A percentile compares a stretch with the other conserved stretches of the same genome.
Conservation (phyloP, 2,113 vertebrate genomes). For the Myotis davidii region DNA sequence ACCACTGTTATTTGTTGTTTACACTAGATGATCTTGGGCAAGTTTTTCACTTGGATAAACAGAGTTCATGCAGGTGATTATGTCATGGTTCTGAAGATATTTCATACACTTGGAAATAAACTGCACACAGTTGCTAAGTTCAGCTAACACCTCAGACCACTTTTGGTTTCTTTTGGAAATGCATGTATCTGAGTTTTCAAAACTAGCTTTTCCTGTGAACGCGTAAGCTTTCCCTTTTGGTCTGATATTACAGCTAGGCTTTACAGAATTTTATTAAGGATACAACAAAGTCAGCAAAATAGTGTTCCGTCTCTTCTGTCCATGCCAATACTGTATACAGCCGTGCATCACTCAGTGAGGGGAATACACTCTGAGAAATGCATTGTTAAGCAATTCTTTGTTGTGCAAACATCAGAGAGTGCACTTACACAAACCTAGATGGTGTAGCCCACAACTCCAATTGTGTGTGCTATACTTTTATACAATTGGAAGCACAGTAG, state of each 20-base stretch:
- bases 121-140: not conserved
- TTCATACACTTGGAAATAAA: slow-evolving; percentile 42
- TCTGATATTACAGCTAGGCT: slow-evolving; percentile 51
- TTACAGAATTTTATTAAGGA: slow-evolving; percentile 78
- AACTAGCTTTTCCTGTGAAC: slow-evolving; percentile 62
- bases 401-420: too few relatives aligned
- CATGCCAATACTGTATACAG: slow-evolving; percentile 64
- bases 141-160: slow-evolving; percentile 25
- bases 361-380: not conserved
- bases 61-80: not conserved
- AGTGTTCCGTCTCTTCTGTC: slow-evolving; percentile 65
- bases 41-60: slow-evolving; percentile 1
- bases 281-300: slow-evolving; percentile 68
- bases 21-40: not conserved
- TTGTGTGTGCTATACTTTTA: not conserved
- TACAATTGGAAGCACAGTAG: not conserved
- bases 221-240: slow-evolving; percentile 4
- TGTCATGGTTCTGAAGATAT: slow-evolving; percentile 51
- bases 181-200: slow-evolving; percentile 46
- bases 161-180: slow-evolving; percentile 57
- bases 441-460: not conserved
- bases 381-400: too few relatives aligned
- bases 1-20: not conserved
- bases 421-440: not conserved
- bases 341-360: not conserved